Evolutionary conservation across 2,113 vertebrate genomes (phyloP).

Genomic region (Poicephalus gulielmi): DNA sequence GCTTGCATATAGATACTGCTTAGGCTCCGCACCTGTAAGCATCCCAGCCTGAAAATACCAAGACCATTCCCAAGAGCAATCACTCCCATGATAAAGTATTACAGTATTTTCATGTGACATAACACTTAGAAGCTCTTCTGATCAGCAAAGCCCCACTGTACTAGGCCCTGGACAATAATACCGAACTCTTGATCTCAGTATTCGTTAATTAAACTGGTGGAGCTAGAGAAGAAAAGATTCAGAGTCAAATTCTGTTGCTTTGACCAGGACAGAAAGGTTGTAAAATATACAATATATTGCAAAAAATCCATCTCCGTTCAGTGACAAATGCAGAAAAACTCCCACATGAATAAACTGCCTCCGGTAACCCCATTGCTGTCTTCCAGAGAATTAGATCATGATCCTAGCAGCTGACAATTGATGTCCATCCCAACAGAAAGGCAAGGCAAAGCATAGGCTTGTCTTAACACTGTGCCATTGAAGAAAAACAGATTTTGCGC

Average conservation of each 20-base stretch:
- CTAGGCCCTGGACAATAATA: neutral
- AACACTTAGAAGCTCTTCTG: neutral
- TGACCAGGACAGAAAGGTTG: neutral
- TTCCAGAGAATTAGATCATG: conserved; percentile 50
- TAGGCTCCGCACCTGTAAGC: neutral
- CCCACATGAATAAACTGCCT: neutral
- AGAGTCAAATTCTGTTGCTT: neutral
- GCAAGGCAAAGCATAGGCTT: conserved; percentile 12
- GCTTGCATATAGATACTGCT: neutral
- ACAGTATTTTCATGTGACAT: neutral
- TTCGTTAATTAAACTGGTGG: neutral
- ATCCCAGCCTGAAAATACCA: neutral
- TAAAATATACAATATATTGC: neutral
- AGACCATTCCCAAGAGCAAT: neutral
- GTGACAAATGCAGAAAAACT: neutral
- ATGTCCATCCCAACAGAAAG: conserved; percentile 50
- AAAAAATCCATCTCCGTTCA: neutral
- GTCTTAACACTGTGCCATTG: conserved; percentile 19
- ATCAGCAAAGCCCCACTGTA: neutral
- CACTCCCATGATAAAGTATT: neutral
- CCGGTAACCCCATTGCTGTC: neutral
- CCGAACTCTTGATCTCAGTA: neutral
- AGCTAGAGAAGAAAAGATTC: neutral
- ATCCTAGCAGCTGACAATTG: conserved; percentile 46
- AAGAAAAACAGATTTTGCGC: conserved; percentile 70